A percentile compares a stretch with the other conserved stretches of the same genome.
Conservation (phyloP, 1,140 invertebrate genomes). For the Drosophila prosaltans region DNA sequence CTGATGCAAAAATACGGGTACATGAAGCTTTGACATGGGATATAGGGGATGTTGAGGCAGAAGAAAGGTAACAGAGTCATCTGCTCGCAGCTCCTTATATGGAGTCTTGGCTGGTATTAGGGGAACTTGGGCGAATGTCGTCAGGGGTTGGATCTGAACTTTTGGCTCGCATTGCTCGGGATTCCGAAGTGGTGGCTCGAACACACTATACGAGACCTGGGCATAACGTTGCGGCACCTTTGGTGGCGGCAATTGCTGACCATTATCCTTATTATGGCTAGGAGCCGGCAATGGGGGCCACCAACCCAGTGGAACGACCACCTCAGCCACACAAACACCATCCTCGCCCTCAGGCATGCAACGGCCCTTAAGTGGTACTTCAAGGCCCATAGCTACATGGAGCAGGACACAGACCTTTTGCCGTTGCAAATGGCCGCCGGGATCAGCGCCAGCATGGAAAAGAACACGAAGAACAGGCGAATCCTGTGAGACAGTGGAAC, state of each 20-base stretch:
- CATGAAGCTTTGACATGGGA: constrained; percentile 93
- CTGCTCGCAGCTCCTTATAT: constrained; percentile 91
- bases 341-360: constrained; percentile 95
- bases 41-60: constrained; percentile 93
- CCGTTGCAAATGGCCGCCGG: constrained; percentile 84
- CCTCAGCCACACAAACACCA: constrained; percentile 93
- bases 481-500: constrained; percentile 91
- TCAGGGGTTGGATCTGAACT: constrained; percentile 88
- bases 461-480: constrained; percentile 93
- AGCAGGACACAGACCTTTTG: constrained; percentile 89
- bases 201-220: constrained; percentile 92
- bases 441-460: constrained; percentile 94
- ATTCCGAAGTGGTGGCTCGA: constrained; percentile 89
- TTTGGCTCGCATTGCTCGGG: constrained; percentile 88
- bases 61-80: constrained; percentile 91
- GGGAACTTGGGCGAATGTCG: constrained; percentile 85
- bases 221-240: constrained; percentile 88
- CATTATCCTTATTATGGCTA: constrained; percentile 83
- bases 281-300: constrained; percentile 90
- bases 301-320: constrained; percentile 91
- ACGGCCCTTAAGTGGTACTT: constrained; percentile 88
- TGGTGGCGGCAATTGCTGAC: constrained; percentile 84
- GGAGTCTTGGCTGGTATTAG: constrained; percentile 89
- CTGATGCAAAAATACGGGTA: constrained; percentile 92
- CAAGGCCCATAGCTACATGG: constrained; percentile 87